Evolutionary conservation across 53 echinoderm and acorn worm species (phyloP).

Genomic region (Paelopatides confundens): DNA sequence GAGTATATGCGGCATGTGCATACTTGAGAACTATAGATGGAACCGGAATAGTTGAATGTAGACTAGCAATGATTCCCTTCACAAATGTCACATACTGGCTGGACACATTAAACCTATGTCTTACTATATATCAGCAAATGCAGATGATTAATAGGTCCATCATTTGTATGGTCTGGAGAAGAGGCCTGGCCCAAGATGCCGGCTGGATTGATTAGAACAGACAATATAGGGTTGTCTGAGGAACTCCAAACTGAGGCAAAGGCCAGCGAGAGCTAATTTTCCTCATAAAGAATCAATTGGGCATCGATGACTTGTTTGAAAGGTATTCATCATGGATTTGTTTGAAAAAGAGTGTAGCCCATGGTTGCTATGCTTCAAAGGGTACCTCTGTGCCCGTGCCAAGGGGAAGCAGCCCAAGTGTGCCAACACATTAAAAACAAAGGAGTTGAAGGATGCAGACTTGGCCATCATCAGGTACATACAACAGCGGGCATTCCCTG

Average conservation of each 20-base stretch:
- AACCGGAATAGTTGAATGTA: slow-evolving; percentile 21
- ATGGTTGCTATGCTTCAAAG: slow-evolving; percentile 57
- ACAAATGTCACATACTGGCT: slow-evolving; percentile 60
- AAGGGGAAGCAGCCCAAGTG: not conserved
- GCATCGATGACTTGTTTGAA: slow-evolving; percentile 12
- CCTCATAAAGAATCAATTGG: not conserved
- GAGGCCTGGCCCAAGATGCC: slow-evolving; percentile 45
- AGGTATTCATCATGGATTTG: slow-evolving; percentile 58
- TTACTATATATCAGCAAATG: slow-evolving; percentile 54
- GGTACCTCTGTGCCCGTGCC: not conserved
- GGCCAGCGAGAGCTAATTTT: not conserved
- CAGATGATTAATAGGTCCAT: slow-evolving; percentile 59
- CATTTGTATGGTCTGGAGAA: slow-evolving; percentile 51
- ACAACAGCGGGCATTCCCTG: not conserved
- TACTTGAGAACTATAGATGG: slow-evolving; percentile 56
- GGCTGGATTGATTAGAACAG: not conserved
- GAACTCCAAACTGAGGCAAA: not conserved
- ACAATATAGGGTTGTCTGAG: not conserved
- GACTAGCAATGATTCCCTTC: slow-evolving; percentile 51
- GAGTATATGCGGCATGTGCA: slow-evolving; percentile 55
- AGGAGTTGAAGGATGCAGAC: slow-evolving; percentile 47
- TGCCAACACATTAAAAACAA: not conserved
- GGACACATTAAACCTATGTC: too few relatives aligned
- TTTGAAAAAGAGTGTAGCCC: slow-evolving; percentile 25
- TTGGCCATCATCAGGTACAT: slow-evolving; percentile 44